Evolutionary conservation across 1,140 invertebrate genomes (phyloP), one percentile per base, ranked within the genome.

Genomic region (Plodia interpunctella): DNA sequence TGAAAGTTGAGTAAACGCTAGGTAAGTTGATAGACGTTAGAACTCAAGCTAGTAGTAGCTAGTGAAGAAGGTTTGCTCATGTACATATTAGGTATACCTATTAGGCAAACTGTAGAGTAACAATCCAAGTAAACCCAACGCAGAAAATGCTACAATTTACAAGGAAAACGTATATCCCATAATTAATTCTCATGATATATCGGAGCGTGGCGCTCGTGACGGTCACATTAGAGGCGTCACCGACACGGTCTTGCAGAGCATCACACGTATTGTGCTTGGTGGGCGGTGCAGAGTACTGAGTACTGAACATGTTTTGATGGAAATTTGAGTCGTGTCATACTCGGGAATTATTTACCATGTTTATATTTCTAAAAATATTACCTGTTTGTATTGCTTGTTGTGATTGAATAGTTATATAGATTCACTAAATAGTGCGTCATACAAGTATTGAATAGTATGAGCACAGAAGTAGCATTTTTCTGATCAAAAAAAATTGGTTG

Each of bases 211-310:
- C 38, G 38, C 38, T 44, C 38, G 38, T 44, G 38, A 44, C 38
- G 15, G 38, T 15, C 38, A 44, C 15, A 44, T 44, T 44, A 44
- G 13, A 17, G 38, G 38, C 38, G 38, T 44, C 6, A n/a, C 38
- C 38, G 38, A 44, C 38, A 44, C 38, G 38, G 38, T 44, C 38
- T 44, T 44, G 6, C 15, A 5, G 38, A 44, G 15, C 38, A 44
- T 44, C 38, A 44, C 38, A 44, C 38, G 38, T 44, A 44, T 44
- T 44, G 38, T 44, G 30, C 30, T 44, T n/a, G 38, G 38, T 44
- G 38, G 38, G 38, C 38, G 38, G 13, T 6, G 13, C 38, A 15
- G 38, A 13, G n/a, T n/a, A n/a, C n/a, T n/a, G n/a, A n/a, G 38
- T 1, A 44, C 38, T 44, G 38, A 15, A 15, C 38, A 44, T n/a